Base-by-base conservation (phyloP, 2,888 invertebrate genomes). In the Drosophila rubida region DNA sequence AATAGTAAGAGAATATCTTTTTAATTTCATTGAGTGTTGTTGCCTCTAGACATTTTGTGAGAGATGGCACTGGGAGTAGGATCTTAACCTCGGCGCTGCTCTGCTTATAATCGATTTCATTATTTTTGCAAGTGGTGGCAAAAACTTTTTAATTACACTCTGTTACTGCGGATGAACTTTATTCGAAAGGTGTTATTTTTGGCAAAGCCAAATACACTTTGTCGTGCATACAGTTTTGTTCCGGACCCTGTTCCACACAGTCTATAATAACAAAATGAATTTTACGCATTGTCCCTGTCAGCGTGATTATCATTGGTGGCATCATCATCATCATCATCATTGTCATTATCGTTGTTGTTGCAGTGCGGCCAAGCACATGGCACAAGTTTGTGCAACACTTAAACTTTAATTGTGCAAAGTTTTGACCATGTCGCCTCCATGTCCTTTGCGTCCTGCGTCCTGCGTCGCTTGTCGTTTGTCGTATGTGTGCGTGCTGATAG, bases 391-490 rank as follows among this genome's bases (percentile, higher is more conserved):
- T 75, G 85, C 78, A 88, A 88, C 85, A 86, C 89, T 88, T 88
- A 84, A 88, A 87, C 88, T 87, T 87, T 85, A 88, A 85, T 88
- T 85, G 85, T 88, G 68, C 75, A 88, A 83, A 84, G 74, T 86
- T 84, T 74, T 80, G 80, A 80, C 88, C 82, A 85, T 78, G 78
- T 82, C 78, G 76, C 79, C 73, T 71, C 68, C 63, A 78, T 66
- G 66, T 87, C 82, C 75, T 76, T 45, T 59, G 57, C 11, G 53
- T 23, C 51, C 27, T 13, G 32, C 19, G 19, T 19, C 19, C 19
- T 19, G 19, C 19, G 19, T 27, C 35, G 35, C 13, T 14, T 14
- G 11, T 14, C 35, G 64, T 63, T 11, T 32, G 41, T 16, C 53
- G 62, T 63, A 27, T 54, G 65, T 68, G 66, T 72, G 69, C 41